Conservation (phyloP, 1,140 invertebrate species). For the Globodera ellingtonae region DNA sequence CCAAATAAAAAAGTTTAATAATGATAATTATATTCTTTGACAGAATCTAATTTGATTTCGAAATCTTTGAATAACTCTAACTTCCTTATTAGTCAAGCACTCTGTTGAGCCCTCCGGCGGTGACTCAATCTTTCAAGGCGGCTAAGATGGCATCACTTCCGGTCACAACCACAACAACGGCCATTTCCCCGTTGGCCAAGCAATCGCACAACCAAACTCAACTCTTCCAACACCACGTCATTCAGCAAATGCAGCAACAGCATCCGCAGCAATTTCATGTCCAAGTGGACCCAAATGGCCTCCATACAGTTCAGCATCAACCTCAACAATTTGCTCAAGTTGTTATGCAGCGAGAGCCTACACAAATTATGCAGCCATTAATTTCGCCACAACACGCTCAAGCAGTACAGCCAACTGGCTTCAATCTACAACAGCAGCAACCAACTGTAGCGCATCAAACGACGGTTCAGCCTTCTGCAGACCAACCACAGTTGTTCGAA, state of each 20-base stretch:
- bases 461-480: background rate
- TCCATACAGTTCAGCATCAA: background rate
- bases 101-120: conserved; percentile 22
- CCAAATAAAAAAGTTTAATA: too few species aligned
- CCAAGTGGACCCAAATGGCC: background rate
- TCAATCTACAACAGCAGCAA: background rate
- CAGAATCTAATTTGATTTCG: too few species aligned
- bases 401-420: background rate
- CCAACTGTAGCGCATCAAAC: background rate
- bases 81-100: background rate
- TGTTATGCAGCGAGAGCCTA: background rate
- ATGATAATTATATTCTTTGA: too few species aligned
- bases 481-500: conserved; percentile 4
- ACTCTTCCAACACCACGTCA: conserved; percentile 20
- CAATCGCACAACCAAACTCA: conserved; percentile 22
- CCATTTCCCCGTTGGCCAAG: conserved; percentile 27
- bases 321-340: conserved; percentile 12
- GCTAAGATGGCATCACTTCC: conserved; percentile 11
- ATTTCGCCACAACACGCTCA: background rate
- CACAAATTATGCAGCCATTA: background rate
- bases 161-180: conserved; percentile 1
- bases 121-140: conserved; percentile 18
- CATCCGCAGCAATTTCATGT: conserved; percentile 13
- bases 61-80: too few species aligned
- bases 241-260: conserved; percentile 19